Evolutionary conservation across 53 echinoderm and acorn worm genomes (phyloP).

Genomic region (Holothuria leucospilota): DNA sequence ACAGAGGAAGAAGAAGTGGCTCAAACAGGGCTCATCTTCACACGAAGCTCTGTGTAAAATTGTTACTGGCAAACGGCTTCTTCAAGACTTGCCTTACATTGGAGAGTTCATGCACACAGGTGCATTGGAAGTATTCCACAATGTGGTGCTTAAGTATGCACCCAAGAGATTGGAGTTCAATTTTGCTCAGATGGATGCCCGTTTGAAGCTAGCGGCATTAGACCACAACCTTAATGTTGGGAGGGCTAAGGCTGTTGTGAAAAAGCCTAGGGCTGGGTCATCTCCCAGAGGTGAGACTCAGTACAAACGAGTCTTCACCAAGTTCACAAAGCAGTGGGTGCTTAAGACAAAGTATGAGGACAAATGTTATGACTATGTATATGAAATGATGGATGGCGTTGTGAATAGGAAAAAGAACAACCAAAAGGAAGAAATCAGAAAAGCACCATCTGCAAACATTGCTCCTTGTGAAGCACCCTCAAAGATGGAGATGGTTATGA

Average conservation of each 20-base stretch:
- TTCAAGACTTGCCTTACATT: not conserved
- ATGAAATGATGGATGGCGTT: conserved; percentile 38
- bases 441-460: conserved; percentile 21
- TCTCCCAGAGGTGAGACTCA: not conserved
- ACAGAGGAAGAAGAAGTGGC: conserved; percentile 4
- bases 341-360: conserved; percentile 43
- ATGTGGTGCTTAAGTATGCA: conserved; percentile 32
- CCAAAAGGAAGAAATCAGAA: not conserved
- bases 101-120: not conserved
- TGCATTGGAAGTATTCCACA: conserved; percentile 40
- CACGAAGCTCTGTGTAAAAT: conserved; percentile 20
- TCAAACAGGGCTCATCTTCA: not conserved
- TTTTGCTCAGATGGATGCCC: conserved; percentile 17
- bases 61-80: not conserved
- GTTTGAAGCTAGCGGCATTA: conserved; percentile 12
- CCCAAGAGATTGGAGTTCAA: conserved; percentile 39
- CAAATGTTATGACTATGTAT: conserved; percentile 21
- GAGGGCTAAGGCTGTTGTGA: conserved; percentile 16
- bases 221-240: conserved; percentile 38
- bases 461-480: not conserved
- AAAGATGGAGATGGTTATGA: not conserved
- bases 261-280: conserved; percentile 7
- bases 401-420: not conserved
- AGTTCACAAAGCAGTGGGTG: conserved; percentile 36
- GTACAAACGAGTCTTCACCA: conserved; percentile 35